Conservation (phyloP, 2,797 vertebrate genomes). For the Parotocinclus haroldoi region DNA sequence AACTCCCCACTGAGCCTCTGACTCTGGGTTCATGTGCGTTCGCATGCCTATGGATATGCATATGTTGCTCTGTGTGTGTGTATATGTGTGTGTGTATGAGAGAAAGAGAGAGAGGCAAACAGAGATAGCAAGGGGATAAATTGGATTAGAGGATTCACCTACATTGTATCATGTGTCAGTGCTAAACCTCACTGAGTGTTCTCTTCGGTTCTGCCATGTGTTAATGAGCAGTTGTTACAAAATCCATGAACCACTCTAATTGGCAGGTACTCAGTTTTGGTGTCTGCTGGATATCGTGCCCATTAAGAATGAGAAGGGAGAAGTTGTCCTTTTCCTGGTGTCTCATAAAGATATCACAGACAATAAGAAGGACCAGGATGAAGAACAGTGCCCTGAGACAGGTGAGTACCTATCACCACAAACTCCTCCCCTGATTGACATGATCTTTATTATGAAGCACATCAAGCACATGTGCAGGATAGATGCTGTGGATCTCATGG, state of each 20-base stretch:
- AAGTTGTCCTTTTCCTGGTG: slow-evolving; percentile 80
- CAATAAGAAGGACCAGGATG: slow-evolving; percentile 74
- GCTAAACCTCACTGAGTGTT: background rate
- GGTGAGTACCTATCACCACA: slow-evolving; percentile 55
- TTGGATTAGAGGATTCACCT: background rate
- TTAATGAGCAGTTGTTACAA: slow-evolving; percentile 18
- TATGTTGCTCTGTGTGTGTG: background rate
- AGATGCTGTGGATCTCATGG: too few relatives aligned
- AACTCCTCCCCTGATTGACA: too few relatives aligned
- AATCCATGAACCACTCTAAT: slow-evolving; percentile 15
- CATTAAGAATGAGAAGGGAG: slow-evolving; percentile 81
- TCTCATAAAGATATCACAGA: slow-evolving; percentile 81
- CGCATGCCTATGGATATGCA: too few relatives aligned
- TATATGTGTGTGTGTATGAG: background rate
- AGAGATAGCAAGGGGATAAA: background rate
- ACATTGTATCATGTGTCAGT: slow-evolving; percentile 10
- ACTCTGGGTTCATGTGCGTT: too few relatives aligned
- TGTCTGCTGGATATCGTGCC: slow-evolving; percentile 80
- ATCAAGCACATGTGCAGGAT: too few relatives aligned
- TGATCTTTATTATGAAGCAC: too few relatives aligned
- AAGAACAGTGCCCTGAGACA: slow-evolving; percentile 65
- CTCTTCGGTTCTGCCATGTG: background rate
- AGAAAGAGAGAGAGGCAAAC: background rate
- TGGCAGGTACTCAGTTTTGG: slow-evolving; percentile 77
- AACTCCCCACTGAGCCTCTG: too few relatives aligned